A percentile compares a stretch with the other conserved stretches of the same genome.
Evolutionary conservation across 30 jellyfish, hydroid and myxozoan genomes (phyloP).

Genomic region (Rhopilema esculentum): DNA sequence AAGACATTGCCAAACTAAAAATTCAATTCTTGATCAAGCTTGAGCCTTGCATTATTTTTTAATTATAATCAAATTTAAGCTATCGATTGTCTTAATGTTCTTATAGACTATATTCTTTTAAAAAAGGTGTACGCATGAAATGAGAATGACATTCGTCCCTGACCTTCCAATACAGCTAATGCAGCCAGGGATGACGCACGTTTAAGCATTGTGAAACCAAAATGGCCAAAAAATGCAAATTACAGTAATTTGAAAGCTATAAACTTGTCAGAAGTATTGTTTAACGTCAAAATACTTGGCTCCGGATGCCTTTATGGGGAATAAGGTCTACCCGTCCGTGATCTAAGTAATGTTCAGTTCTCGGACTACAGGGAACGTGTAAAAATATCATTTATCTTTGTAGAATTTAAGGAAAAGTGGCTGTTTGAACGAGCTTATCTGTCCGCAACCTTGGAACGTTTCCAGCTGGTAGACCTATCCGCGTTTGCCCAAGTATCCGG

Average conservation of each 20-base stretch:
- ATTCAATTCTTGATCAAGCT: too few relatives aligned
- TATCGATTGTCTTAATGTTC: too few relatives aligned
- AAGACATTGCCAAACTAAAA: too few relatives aligned
- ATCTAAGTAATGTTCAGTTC: background rate
- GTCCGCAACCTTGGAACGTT: background rate
- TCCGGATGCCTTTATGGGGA: background rate
- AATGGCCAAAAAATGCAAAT: background rate
- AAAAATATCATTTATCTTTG: background rate
- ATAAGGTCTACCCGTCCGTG: background rate
- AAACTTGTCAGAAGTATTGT: background rate
- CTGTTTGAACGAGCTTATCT: background rate
- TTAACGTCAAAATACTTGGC: background rate
- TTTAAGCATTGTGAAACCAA: background rate
- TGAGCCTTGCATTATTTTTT: too few relatives aligned
- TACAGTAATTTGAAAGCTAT: background rate
- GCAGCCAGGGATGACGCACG: background rate
- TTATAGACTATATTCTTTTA: too few relatives aligned
- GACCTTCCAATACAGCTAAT: too few relatives aligned
- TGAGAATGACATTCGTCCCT: too few relatives aligned
- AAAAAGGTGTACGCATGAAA: too few relatives aligned
- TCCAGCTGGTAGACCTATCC: background rate
- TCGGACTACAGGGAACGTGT: background rate
- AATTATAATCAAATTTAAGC: too few relatives aligned
- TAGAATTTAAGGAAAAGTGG: background rate
- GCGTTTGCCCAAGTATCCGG: background rate